These are phyloP conservation scores for Agonopterix arenella DNA, from an alignment of 2,888 invertebrate species.

Conservation along the genomic window DNA sequence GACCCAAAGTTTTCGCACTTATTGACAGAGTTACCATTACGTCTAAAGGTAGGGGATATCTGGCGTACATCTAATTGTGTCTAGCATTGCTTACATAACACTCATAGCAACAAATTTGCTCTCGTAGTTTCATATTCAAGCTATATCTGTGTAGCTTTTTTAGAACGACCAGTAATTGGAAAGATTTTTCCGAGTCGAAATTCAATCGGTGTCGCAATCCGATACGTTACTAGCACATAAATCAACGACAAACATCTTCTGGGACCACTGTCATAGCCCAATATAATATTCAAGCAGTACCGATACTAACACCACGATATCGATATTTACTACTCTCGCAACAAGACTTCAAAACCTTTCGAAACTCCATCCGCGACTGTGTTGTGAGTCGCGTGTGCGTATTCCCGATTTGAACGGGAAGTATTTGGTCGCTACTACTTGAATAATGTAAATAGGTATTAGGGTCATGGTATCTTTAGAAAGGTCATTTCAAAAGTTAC, in stretches of 20 bases:
- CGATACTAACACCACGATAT: too few species aligned
- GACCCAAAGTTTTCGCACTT: too few species aligned
- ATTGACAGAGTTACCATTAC: too few species aligned
- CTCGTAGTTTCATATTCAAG: too few species aligned
- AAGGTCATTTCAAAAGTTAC: constrained; percentile 35
- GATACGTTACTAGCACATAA: constrained; percentile 33
- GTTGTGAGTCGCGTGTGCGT: constrained; percentile 6
- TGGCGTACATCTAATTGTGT: background rate
- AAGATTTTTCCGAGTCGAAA: constrained; percentile 29
- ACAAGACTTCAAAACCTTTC: too few species aligned
- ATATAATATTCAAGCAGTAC: too few species aligned
- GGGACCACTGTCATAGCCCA: constrained; percentile 19
- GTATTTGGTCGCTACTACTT: too few species aligned
- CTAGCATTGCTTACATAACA: background rate
- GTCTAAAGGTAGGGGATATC: too few species aligned
- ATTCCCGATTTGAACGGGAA: too few species aligned
- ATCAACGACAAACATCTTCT: constrained; percentile 34
- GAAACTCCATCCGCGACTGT: too few species aligned
- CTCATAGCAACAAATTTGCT: background rate
- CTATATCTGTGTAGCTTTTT: background rate
- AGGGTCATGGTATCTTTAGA: constrained; percentile 18
- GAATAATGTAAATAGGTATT: too few species aligned
- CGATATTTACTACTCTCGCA: too few species aligned
- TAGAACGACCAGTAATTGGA: constrained; percentile 31
- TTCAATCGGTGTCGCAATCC: constrained; percentile 37